These are phyloP conservation scores for Osmerus eperlanus DNA, from an alignment of 2,113 vertebrate genomes.

Conservation along the genomic window DNA sequence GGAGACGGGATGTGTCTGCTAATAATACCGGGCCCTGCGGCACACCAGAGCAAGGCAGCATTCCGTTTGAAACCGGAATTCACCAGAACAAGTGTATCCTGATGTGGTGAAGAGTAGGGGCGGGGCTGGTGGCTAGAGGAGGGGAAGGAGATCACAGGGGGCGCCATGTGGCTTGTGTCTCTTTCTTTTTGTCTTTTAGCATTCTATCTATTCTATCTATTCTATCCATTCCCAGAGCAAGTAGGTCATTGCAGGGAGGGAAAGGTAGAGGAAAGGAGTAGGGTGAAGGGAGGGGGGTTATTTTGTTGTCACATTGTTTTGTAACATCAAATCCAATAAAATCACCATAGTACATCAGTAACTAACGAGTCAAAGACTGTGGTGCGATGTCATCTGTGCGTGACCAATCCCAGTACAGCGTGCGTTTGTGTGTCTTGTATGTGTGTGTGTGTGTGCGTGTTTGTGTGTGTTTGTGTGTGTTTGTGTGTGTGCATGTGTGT, in stretches of 20 bases:
- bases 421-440: too few species aligned
- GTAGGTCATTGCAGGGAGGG: constrained; percentile 7
- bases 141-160: constrained; percentile 48
- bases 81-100: constrained; percentile 78
- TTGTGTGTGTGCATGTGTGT: too few species aligned
- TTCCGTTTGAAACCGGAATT: constrained; percentile 81
- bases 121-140: constrained; percentile 40
- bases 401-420: too few species aligned
- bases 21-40: constrained; percentile 55
- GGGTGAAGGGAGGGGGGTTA: not conserved
- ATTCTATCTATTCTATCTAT: constrained; percentile 46
- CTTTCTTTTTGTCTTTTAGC: constrained; percentile 39
- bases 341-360: too few species aligned
- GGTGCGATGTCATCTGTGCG: too few species aligned
- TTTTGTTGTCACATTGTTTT: not conserved
- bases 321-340: not conserved
- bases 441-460: too few species aligned
- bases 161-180: constrained; percentile 49
- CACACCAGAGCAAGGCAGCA: constrained; percentile 66
- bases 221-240: constrained; percentile 12
- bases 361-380: too few species aligned
- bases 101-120: constrained; percentile 76
- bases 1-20: constrained; percentile 53
- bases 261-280: not conserved
- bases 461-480: too few species aligned